These are phyloP conservation scores for Bubalus kerabau DNA, from an alignment of 2,113 vertebrate species.

Conservation along the genomic window DNA sequence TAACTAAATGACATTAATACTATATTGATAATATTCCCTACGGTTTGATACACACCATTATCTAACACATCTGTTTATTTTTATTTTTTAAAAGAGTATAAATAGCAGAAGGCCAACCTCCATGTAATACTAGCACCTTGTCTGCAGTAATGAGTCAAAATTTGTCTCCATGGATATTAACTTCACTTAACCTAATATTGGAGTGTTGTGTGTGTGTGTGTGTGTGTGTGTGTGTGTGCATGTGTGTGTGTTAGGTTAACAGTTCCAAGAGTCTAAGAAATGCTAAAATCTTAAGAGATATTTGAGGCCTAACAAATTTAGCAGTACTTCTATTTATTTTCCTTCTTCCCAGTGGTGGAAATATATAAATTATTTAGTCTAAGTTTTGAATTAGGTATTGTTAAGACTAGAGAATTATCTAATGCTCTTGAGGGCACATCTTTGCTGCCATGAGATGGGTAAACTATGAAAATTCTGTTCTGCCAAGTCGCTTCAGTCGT, in stretches of 20 bases:
- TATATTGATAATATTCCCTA: background rate
- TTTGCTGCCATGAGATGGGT: background rate
- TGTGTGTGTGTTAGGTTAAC: background rate
- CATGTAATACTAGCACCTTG: background rate
- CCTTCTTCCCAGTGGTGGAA: background rate
- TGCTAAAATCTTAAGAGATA: background rate
- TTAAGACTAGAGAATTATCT: background rate
- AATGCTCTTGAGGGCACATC: background rate
- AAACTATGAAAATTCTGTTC: background rate
- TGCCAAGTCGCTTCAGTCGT: too few relatives aligned
- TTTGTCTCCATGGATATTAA: background rate
- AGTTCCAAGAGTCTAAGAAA: background rate
- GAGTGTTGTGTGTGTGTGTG: background rate
- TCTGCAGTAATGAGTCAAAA: slow-evolving; percentile 20
- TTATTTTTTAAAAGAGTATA: slow-evolving; percentile 31
- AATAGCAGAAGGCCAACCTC: background rate
- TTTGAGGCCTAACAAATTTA: background rate
- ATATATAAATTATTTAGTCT: background rate
- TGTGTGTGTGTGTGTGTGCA: background rate
- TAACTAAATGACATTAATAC: slow-evolving; percentile 28
- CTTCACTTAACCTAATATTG: background rate
- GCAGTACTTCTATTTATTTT: background rate
- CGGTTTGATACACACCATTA: slow-evolving; percentile 1
- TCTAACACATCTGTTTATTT: slow-evolving; percentile 33
- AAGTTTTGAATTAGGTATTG: background rate